Conservation (phyloP, 2,888 invertebrate species). For the Lathronympha strigana region DNA sequence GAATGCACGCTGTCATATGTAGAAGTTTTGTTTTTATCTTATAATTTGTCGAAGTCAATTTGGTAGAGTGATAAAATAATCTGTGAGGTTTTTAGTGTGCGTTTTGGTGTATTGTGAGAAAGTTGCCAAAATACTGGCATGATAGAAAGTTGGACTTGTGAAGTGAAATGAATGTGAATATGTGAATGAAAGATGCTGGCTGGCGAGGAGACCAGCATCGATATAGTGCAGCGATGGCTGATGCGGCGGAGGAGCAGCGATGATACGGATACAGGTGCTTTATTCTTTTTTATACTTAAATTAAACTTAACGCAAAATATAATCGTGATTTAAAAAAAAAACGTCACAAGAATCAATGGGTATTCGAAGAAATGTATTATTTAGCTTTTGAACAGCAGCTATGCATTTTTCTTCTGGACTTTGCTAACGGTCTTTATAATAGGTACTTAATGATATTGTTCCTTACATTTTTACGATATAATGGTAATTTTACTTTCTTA, state of each 20-base stretch:
- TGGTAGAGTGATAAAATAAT: slow-evolving; percentile 16
- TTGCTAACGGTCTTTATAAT: too few species aligned
- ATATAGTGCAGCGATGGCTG: slow-evolving; percentile 77
- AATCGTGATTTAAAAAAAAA: not conserved
- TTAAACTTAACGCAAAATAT: not conserved
- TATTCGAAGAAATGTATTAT: not conserved
- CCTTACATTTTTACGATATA: too few species aligned
- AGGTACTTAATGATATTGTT: too few species aligned
- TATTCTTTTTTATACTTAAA: slow-evolving; percentile 4
- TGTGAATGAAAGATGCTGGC: slow-evolving; percentile 77
- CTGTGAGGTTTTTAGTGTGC: slow-evolving; percentile 12
- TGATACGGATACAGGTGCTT: slow-evolving; percentile 68
- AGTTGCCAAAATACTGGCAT: slow-evolving; percentile 43
- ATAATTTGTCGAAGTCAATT: slow-evolving; percentile 23
- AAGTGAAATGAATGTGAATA: slow-evolving; percentile 56
- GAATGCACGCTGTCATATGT: slow-evolving; percentile 69
- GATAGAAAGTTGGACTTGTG: slow-evolving; percentile 46
- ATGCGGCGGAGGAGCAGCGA: slow-evolving; percentile 70
- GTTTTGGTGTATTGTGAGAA: slow-evolving; percentile 37
- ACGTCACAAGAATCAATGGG: too few species aligned
- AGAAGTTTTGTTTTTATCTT: slow-evolving; percentile 49
- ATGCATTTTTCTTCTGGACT: too few species aligned
- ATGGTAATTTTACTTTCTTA: too few species aligned
- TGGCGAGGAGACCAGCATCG: slow-evolving; percentile 78
- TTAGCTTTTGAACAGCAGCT: too few species aligned